Evolutionary conservation across 2,888 invertebrate species (phyloP), one percentile per base, ranked within the genome.

Genomic region (Synanthedon myopaeformis): DNA sequence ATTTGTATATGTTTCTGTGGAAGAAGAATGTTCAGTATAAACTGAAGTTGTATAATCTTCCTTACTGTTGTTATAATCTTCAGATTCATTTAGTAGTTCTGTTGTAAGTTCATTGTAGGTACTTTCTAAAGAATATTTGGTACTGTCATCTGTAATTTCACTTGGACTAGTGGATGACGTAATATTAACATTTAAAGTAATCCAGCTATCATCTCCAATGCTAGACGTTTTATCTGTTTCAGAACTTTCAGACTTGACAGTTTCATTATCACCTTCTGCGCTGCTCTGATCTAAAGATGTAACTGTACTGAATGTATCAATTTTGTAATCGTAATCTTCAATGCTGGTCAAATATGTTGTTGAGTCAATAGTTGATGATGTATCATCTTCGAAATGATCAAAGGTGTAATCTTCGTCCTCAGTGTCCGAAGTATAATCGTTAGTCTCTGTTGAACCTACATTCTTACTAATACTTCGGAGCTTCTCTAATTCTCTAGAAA

Each of bases 401-500:
- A 68, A 66, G 28, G 60, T 52, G 41, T 54, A 62, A 41, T 71
- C 68, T 45, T 67, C 56, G 54, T 73, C 66, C 35, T 63, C 56
- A 51, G 51, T 59, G 55, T 65, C 64, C 41, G 59, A 59, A 28
- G 58, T 61, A 48, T 51, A 55, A 12, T 69, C 61, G 49, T 58
- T 60, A 14, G 52, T 48, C 51, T 58, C 55, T n/a, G 41, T n/a
- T n/a, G 35, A 13, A n/a, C 19, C 51, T 4, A 10, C 4, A 5
- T 28, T 51, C 6, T 8, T 6, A 55, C 61, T 65, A 42, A 76
- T 61, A 52, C 70, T 66, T 62, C 69, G 67, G 35, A 77, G 56
- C 56, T 62, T 65, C 58, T 72, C 64, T 48, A 77, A 58, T 63
- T 76, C 69, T 56, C 64, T 64, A 52, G 61, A 57, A 2, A 56